Evolutionary conservation across 2,113 vertebrate species (phyloP), one percentile per base, ranked within the genome.

Genomic region (Rhinoptilus africanus): DNA sequence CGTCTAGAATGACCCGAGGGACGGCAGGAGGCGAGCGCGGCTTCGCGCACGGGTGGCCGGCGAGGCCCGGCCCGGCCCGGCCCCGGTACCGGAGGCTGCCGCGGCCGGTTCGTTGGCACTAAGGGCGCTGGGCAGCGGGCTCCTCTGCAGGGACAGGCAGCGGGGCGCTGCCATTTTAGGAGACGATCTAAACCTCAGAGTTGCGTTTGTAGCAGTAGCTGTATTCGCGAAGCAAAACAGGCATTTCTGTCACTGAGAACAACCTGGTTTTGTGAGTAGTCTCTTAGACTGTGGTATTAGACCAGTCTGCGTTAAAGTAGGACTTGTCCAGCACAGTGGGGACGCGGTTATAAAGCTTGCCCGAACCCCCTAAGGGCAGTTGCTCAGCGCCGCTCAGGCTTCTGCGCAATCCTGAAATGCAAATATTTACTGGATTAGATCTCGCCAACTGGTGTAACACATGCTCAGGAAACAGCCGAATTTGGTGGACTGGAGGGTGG

Each of bases 321-420:
- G 28, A 5, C 0, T 43, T 71, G 32, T 20, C 47, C 53, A 1
- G 0, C 5, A 1, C 26, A 2, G 28, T 0, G 4, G 16, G 59
- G 23, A 24, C 30, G 2, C 5, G 2, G 0, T 7, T 19, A 0
- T 0, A 24, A 35, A 28, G 14, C 24, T 10, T 50, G n/a, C 18
- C 18, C 47, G 27, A 0, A 5, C 12, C 16, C 16, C 1, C 0
- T 4, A 9, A 19, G 27, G 41, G 24, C 37, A 4, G 23, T 39
- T 23, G 3, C 12, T 48, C 1, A 0, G 30, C 0, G 1, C 63
- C 7, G 48, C 35, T 48, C 34, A 5, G 35, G 35, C 59, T 39
- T 54, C 35, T 20, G 41, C 0, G 4, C 62, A 10, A 3, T 9
- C 1, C 22, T 5, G 10, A 41, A 19, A 24, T 3, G 45, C 18